phyloP scores from a whole-genome alignment of 2,888 invertebrate species.

The Limenitis camilla region DNA sequence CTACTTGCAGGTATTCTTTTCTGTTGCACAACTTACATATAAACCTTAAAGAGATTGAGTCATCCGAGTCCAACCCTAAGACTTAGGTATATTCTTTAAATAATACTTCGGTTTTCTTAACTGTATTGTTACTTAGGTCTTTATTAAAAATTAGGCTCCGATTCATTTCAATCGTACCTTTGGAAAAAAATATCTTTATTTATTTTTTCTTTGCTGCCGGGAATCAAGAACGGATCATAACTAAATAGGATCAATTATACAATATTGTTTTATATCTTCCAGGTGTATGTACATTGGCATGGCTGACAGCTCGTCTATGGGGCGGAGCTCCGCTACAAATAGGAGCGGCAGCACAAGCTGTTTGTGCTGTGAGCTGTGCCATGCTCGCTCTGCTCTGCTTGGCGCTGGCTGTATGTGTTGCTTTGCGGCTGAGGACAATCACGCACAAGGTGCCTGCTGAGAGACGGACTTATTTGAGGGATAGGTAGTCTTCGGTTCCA shows the following conservation, averaged over 20 bases:
- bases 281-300: constrained; percentile 80
- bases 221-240: too few species aligned
- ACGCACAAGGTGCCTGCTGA: constrained; percentile 75
- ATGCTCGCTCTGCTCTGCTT: constrained; percentile 80
- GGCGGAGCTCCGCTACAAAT: constrained; percentile 75
- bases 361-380: constrained; percentile 79
- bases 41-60: too few species aligned
- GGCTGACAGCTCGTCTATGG: constrained; percentile 79
- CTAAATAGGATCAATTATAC: background rate
- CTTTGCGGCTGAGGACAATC: constrained; percentile 75
- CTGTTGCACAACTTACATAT: background rate
- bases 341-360: constrained; percentile 74
- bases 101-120: too few species aligned
- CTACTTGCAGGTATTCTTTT: constrained; percentile 75
- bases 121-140: too few species aligned
- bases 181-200: too few species aligned
- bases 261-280: background rate
- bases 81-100: too few species aligned
- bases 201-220: too few species aligned
- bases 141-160: too few species aligned
- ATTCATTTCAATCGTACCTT: too few species aligned
- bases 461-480: constrained; percentile 69
- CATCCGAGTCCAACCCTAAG: too few species aligned
- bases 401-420: constrained; percentile 79
- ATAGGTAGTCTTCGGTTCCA: constrained; percentile 54